phyloP scores from a whole-genome alignment of 2,113 vertebrate species.

The Anarrhichthys ocellatus region DNA sequence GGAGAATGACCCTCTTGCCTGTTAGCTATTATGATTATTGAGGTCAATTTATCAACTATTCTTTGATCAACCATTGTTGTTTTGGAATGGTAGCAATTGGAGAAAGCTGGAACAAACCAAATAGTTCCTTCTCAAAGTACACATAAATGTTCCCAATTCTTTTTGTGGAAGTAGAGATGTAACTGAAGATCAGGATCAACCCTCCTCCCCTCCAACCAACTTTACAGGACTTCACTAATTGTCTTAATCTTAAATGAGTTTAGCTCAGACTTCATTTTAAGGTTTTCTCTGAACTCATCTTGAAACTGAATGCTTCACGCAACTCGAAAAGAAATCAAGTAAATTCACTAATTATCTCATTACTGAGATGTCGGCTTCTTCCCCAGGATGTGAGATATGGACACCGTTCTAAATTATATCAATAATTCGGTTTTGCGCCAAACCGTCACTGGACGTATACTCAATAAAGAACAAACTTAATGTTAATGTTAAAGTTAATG shows the following conservation, averaged over 20 bases:
- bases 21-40: not conserved
- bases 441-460: conserved; percentile 4
- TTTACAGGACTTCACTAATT: conserved; percentile 29
- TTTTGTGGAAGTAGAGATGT: not conserved
- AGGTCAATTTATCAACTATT: not conserved
- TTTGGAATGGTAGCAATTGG: not conserved
- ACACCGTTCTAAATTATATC: conserved; percentile 40
- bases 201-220: not conserved
- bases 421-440: conserved; percentile 53
- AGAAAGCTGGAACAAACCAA: not conserved
- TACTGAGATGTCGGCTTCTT: conserved; percentile 43
- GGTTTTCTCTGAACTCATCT: conserved; percentile 43
- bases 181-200: not conserved
- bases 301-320: conserved; percentile 45
- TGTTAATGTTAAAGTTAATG: conserved; percentile 11
- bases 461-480: conserved; percentile 36
- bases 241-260: not conserved
- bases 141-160: not conserved
- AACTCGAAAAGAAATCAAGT: conserved; percentile 60
- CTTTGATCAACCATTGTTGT: not conserved
- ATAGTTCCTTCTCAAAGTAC: not conserved
- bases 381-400: conserved; percentile 57
- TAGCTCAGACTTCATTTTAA: conserved; percentile 17
- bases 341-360: conserved; percentile 58
- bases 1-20: not conserved